Percentiles rank a stretch among this genome's conserved stretches.
Evolutionary conservation across 2,888 invertebrate species (phyloP).

Genomic region (Ennomos fuscantarius): DNA sequence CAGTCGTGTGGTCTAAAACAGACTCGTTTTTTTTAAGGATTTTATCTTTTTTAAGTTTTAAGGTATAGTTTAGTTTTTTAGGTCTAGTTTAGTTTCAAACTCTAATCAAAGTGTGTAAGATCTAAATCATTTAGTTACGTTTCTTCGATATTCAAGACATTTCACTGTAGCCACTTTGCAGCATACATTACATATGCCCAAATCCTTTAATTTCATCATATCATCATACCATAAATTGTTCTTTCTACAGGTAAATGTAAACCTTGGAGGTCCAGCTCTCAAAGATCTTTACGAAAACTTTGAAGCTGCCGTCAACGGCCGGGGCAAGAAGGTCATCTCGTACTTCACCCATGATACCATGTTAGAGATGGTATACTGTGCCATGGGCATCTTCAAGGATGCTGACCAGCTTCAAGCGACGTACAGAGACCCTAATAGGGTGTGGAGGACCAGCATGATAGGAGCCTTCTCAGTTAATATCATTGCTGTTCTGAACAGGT

Average conservation of each 20-base stretch:
- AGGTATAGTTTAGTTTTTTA: too few relatives aligned
- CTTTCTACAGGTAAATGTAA: constrained; percentile 79
- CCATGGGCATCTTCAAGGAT: constrained; percentile 88
- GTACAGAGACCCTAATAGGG: constrained; percentile 82
- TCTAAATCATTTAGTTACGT: too few relatives aligned
- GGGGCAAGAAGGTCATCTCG: constrained; percentile 82
- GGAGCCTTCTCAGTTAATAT: constrained; percentile 90
- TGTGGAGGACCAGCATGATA: constrained; percentile 88
- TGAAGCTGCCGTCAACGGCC: constrained; percentile 52
- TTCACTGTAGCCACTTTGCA: too few relatives aligned
- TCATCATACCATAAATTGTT: constrained; percentile 27
- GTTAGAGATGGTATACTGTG: constrained; percentile 86
- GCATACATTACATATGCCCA: too few relatives aligned
- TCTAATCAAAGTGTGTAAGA: too few relatives aligned
- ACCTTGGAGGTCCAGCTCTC: constrained; percentile 87
- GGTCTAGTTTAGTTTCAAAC: too few relatives aligned
- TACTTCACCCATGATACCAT: constrained; percentile 89
- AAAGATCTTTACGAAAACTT: constrained; percentile 87
- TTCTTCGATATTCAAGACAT: too few relatives aligned
- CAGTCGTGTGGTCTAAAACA: too few relatives aligned
- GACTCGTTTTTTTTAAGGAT: too few relatives aligned
- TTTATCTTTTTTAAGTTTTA: too few relatives aligned
- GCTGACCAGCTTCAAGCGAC: constrained; percentile 79
- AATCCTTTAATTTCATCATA: too few relatives aligned
- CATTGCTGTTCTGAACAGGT: constrained; percentile 90